Base-by-base conservation (phyloP, 2,888 invertebrate species). In the Abrostola triplasia region DNA sequence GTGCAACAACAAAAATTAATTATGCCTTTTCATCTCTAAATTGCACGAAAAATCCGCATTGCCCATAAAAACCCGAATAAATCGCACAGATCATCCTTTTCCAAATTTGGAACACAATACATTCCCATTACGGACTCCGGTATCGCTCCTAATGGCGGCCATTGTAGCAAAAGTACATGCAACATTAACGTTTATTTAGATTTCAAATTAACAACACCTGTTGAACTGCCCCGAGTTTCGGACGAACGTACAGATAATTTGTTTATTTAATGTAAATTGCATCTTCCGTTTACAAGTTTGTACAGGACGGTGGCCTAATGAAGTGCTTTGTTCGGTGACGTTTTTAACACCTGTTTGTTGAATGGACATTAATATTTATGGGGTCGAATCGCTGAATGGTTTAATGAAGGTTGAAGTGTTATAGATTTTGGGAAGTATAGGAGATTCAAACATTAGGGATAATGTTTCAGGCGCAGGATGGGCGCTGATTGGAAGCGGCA, bases 131-230 rank as follows among this genome's bases (percentile, higher is more conserved):
- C 65, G 70, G 73, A 70, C 76, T 68, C 71, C 63, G 64, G 69
- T 75, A 76, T 75, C 76, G 77, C 74, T 67, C 65, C 77, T 86
- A 90, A 89, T 83, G 86, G 82, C 77, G 50, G 64, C 70, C 82
- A 83, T 87, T 89, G 85, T 56, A 50, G 36, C 12, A 67, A 63
- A 57, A 36, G 84, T 84, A 84, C 85, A 79, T 77, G 74, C 73
- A 70, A 72, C 80, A 81, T 87, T 85, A 88, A 78, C 85, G 83
- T 88, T 88, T 90, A 89, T 92, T 92, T 90, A 88, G 88, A 88
- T 88, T 88, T 82, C 85, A 88, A 92, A 92, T 92, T 89, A 90
- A 85, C 83, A 84, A 85, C 92, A 92, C 92, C 92, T 92, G 92
- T 92, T 92, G 91, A 83, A 71, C 77, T 60, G 55, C 41, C 47